Base-by-base conservation (phyloP, 2,797 vertebrate genomes). In the Danio tinwini region DNA sequence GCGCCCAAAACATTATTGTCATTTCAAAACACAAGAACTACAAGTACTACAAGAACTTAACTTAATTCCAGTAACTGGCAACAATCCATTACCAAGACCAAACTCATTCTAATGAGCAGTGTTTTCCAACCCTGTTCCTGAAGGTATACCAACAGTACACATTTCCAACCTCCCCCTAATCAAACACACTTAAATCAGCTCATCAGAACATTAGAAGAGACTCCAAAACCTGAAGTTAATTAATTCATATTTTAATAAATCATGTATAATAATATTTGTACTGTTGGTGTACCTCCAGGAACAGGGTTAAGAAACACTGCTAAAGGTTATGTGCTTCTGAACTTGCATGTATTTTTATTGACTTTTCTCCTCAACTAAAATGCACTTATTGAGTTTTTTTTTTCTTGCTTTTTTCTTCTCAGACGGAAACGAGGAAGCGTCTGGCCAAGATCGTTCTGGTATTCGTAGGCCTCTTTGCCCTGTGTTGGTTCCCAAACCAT, bases 401-500 rank as follows among this genome's bases (percentile, higher is more conserved):
- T 9, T 6, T 19, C 14, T 10, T 8, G n/a, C 52, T 9, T 14
- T 44, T 49, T 11, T 59, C 94, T 95, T 80, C 78, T 68, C 91
- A 99, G 97, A 94, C 97, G 0, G 95, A 97, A 88, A 97, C 96
- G 4, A 94, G 97, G 47, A 97, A 97, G 88, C 96, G 97, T 11
- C 92, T 99, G 64, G 97, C 97, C 82, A 98, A 95, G 89, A 98
- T 95, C 0, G 97, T 98, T 12, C 91, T 98, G 87, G 96, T 98
- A 86, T 98, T 99, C 12, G 97, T 98, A 75, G 95, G 92, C 71
- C 94, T 99, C 80, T 99, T 98, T 7, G 97, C 97, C 5, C 91
- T 97, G 16, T 98, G 97, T 86, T 98, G 97, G 97, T 95, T 99
- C 40, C 97, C 97, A 65, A 98, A 93, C 83, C 97, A 99, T 0